Conservation (phyloP, 2,888 invertebrate species). For the Drosophila koepferae region DNA sequence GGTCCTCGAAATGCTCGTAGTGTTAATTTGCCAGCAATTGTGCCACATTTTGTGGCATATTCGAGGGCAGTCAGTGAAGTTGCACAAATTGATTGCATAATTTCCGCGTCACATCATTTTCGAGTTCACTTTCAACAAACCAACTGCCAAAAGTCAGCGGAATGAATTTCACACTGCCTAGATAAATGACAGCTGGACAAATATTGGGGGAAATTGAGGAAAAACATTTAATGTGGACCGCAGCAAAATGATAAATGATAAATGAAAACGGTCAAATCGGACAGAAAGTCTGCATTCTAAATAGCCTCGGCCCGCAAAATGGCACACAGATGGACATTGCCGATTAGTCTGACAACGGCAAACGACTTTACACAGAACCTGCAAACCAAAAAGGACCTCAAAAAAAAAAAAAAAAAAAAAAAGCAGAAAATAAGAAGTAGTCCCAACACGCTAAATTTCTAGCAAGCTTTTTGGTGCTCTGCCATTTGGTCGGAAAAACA, state of each 20-base stretch:
- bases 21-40: slow-evolving; percentile 34
- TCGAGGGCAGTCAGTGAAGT: slow-evolving; percentile 56
- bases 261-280: slow-evolving; percentile 53
- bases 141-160: slow-evolving; percentile 55
- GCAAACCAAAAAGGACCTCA: slow-evolving; percentile 19
- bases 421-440: slow-evolving; percentile 17
- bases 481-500: slow-evolving; percentile 62
- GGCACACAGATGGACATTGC: slow-evolving; percentile 72
- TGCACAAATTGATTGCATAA: slow-evolving; percentile 81
- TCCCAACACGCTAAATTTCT: slow-evolving; percentile 45
- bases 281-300: slow-evolving; percentile 40
- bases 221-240: slow-evolving; percentile 71
- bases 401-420: slow-evolving; percentile 1
- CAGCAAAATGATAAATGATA: slow-evolving; percentile 69
- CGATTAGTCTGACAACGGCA: slow-evolving; percentile 61
- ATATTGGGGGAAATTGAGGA: slow-evolving; percentile 69
- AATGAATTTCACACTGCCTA: slow-evolving; percentile 18
- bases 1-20: slow-evolving; percentile 41
- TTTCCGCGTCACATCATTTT: slow-evolving; percentile 66
- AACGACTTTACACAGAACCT: slow-evolving; percentile 34
- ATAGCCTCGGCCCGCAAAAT: slow-evolving; percentile 50
- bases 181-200: slow-evolving; percentile 39
- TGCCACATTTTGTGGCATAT: slow-evolving; percentile 43
- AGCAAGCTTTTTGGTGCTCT: slow-evolving; percentile 42
- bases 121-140: slow-evolving; percentile 68